A percentile compares a stretch with the other conserved stretches of the same genome.
Evolutionary conservation across 64 coral and sea anemone genomes (phyloP).

Genomic region (Astreopora myriophthalma): DNA sequence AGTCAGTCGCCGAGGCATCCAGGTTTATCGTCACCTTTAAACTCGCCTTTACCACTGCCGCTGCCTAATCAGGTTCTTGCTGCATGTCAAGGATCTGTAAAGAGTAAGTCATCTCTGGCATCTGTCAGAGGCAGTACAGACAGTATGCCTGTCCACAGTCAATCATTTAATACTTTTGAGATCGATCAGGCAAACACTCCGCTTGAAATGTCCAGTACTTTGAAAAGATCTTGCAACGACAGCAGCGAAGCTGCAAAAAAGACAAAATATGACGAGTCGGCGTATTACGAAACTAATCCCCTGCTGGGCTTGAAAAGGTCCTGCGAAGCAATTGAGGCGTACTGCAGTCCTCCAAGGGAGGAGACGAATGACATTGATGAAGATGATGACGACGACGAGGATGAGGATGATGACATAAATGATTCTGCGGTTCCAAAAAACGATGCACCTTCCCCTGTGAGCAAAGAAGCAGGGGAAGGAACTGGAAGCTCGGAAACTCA

Average conservation of each 20-base stretch:
- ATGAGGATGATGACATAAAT: neutral
- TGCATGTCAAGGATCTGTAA: neutral
- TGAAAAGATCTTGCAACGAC: constrained; percentile 8
- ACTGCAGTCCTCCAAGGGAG: constrained; percentile 59
- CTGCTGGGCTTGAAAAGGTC: constrained; percentile 91
- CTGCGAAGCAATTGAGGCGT: constrained; percentile 94
- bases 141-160: neutral
- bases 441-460: constrained; percentile 26
- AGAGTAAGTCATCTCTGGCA: neutral
- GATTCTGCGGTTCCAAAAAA: constrained; percentile 41
- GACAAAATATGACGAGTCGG: constrained; percentile 68
- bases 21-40: neutral
- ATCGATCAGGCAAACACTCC: neutral
- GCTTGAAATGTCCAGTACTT: neutral
- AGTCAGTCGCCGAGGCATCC: constrained; percentile 9
- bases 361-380: constrained; percentile 4
- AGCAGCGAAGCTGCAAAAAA: constrained; percentile 48
- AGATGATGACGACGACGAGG: constrained; percentile 54
- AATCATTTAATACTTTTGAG: neutral
- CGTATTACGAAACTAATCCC: constrained; percentile 85
- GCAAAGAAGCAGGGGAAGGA: constrained; percentile 25
- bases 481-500: neutral
- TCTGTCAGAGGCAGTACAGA: neutral
- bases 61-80: neutral
- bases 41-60: neutral